A percentile compares a stretch with the other conserved stretches of the same genome.
Evolutionary conservation across 2,888 invertebrate genomes (phyloP).

Genomic region (Willowsia nigromaculata): DNA sequence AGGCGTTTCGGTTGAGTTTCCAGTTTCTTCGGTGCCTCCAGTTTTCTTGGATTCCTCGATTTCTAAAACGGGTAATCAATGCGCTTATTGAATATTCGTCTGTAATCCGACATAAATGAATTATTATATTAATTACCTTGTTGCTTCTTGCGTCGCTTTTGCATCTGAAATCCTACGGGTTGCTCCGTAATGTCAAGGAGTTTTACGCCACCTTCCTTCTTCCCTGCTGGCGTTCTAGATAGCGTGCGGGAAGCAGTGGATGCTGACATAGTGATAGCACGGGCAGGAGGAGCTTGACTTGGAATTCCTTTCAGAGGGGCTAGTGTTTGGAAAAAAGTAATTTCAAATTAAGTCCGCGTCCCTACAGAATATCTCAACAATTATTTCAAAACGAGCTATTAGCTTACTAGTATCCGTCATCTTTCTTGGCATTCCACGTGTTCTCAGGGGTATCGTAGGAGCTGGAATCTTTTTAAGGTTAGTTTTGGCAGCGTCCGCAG

Average conservation of each 20-base stretch:
- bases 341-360: no score
- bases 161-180: slow-evolving; percentile 90
- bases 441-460: slow-evolving; percentile 92
- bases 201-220: slow-evolving; percentile 96
- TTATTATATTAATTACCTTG: slow-evolving; percentile 83
- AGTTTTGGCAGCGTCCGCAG: slow-evolving; percentile 87
- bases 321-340: slow-evolving; percentile 80
- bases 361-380: background rate
- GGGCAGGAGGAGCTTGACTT: slow-evolving; percentile 87
- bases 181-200: slow-evolving; percentile 96
- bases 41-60: slow-evolving; percentile 80
- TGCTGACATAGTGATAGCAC: slow-evolving; percentile 82
- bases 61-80: slow-evolving; percentile 45
- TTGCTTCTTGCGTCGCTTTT: slow-evolving; percentile 92
- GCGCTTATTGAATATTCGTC: background rate
- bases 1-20: slow-evolving; percentile 83
- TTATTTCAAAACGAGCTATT: background rate
- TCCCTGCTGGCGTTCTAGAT: slow-evolving; percentile 85
- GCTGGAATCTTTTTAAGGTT: slow-evolving; percentile 93
- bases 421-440: slow-evolving; percentile 94
- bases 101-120: background rate
- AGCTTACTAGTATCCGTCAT: slow-evolving; percentile 95
- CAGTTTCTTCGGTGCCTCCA: slow-evolving; percentile 79
- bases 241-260: slow-evolving; percentile 83
- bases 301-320: slow-evolving; percentile 96